Conservation (phyloP, 2,888 invertebrate species). For the Sarcophaga subvicina region DNA sequence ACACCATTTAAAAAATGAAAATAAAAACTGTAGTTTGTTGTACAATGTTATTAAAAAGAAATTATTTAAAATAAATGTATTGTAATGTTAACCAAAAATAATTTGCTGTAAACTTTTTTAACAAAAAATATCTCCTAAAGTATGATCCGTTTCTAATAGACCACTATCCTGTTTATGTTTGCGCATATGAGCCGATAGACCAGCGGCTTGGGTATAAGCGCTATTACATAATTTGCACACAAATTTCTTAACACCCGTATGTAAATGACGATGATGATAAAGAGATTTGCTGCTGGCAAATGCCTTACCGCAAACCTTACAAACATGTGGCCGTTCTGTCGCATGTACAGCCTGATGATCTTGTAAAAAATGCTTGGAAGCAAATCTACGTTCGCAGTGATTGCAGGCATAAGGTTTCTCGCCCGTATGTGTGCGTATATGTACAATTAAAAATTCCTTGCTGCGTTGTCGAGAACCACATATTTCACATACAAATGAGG, state of each 20-base stretch:
- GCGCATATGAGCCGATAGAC: slow-evolving; percentile 79
- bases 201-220: slow-evolving; percentile 78
- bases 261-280: slow-evolving; percentile 77
- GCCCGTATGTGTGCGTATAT: slow-evolving; percentile 76
- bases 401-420: slow-evolving; percentile 77
- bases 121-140: neutral
- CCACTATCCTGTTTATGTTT: slow-evolving; percentile 73
- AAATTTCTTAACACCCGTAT: slow-evolving; percentile 77
- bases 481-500: slow-evolving; percentile 77
- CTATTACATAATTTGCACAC: slow-evolving; percentile 77
- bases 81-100: neutral
- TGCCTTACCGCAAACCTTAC: slow-evolving; percentile 75
- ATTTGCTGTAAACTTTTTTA: neutral
- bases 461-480: slow-evolving; percentile 77
- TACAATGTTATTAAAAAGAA: slow-evolving; percentile 13
- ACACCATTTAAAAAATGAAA: slow-evolving; percentile 6
- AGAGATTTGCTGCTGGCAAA: slow-evolving; percentile 77
- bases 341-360: slow-evolving; percentile 79
- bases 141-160: slow-evolving; percentile 13
- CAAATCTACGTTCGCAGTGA: slow-evolving; percentile 75
- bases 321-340: slow-evolving; percentile 75
- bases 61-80: neutral
- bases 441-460: slow-evolving; percentile 75
- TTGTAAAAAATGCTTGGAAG: slow-evolving; percentile 74
- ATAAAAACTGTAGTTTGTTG: slow-evolving; percentile 51